phyloP scores from a whole-genome alignment of 2,797 vertebrate genomes.

The Gallirallus australis region DNA sequence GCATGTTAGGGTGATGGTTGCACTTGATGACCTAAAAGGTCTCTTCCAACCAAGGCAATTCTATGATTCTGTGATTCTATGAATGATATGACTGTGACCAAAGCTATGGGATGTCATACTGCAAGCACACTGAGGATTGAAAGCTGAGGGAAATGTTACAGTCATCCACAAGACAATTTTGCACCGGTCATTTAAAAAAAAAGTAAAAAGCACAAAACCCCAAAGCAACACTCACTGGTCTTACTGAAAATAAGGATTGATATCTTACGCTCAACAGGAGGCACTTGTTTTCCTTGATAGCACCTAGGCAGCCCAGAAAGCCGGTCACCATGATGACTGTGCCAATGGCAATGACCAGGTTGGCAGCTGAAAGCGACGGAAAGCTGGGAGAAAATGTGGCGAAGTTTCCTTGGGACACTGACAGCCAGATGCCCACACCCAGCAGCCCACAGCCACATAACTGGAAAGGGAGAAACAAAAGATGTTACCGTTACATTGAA shows the following conservation, averaged over 20 bases:
- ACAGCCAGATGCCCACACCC: constrained; percentile 98
- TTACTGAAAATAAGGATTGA: background rate
- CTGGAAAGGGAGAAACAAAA: constrained; percentile 79
- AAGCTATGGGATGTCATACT: background rate
- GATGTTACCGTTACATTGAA: background rate
- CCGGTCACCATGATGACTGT: constrained; percentile 97
- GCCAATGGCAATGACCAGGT: constrained; percentile 93
- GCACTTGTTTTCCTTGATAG: constrained; percentile 99
- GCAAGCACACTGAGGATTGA: background rate
- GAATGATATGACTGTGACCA: background rate
- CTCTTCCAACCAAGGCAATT: no score
- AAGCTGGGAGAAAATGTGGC: constrained; percentile 99
- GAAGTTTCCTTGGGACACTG: constrained; percentile 97
- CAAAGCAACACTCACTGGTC: background rate
- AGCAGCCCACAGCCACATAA: constrained; percentile 97
- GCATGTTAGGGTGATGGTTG: no score
- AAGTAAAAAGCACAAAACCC: background rate
- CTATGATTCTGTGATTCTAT: no score
- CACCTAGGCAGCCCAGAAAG: constrained; percentile 97
- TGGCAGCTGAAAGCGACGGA: constrained; percentile 95
- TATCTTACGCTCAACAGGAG: constrained; percentile 96
- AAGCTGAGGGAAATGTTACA: background rate
- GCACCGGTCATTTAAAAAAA: background rate
- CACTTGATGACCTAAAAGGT: no score
- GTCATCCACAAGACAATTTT: background rate